Evolutionary conservation across 1,140 invertebrate genomes (phyloP), one percentile per base, ranked within the genome.

Genomic region (Bombyx mori): DNA sequence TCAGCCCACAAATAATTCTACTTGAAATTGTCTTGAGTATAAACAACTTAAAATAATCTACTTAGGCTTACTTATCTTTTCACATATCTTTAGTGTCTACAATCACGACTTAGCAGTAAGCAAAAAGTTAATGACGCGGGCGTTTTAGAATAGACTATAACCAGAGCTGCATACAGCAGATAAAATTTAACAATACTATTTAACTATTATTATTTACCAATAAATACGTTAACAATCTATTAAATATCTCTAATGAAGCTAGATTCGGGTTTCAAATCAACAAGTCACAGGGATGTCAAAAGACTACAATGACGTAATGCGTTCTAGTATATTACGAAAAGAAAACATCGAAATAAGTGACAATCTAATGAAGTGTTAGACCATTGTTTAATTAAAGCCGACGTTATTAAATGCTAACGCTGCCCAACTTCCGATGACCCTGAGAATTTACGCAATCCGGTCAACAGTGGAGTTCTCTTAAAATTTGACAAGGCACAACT

Each of bases 291-390:
- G 44, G 42, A 53, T 42, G 56, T 62, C 60, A 50, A 51, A 59
- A 58, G 48, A 52, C 44, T 35, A 35, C 57, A 58, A 62, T 65
- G 69, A 61, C 65, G 63, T 62, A 66, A 67, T 56, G 56, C 35
- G 44, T 49, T 46, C 18, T 45, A 60, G 46, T 57, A 54, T 56
- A 66, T 69, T 71, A 69, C 64, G 59, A 61, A 66, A 71, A 66
- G 61, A 60, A 69, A 54, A 63, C 59, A 35, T 56, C 44, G 46
- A 4, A 63, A 49, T 80, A 77, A 80, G 73, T 84, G 81, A 81
- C 81, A 84, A 82, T 84, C 77, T 81, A 81, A 84, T 82, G 74
- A 84, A 79, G 77, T 73, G 71, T 79, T 77, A 64, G 65, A 26
- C 58, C 63, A 75, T 82, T 82, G 76, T 81, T 69, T 75, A 79